Base-by-base conservation (phyloP, 1,140 invertebrate species). In the Limonius californicus region DNA sequence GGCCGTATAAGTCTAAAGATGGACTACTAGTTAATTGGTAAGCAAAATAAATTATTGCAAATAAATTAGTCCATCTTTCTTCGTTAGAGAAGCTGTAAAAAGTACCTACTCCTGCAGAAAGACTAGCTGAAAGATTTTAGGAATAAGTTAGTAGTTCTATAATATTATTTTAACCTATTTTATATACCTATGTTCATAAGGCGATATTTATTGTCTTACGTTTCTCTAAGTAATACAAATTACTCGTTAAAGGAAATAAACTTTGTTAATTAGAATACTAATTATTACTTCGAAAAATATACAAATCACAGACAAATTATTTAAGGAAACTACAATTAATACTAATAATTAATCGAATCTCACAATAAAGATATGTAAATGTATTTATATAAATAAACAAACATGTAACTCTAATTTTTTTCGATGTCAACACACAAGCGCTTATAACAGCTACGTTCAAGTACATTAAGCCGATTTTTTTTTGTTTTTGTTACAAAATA, bases 191-290 rank as follows among this genome's bases (percentile, higher is more conserved):
- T 50, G 20, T 50, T 19, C 9, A 50, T 50, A 50, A 50, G 45
- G 45, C 45, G 45, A 7, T 50, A 45, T 50, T 50, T 50, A 50
- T 50, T 50, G 45, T 50, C 45, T 50, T 50, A 50, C 45, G 45
- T 50, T 50, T 50, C 45, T 50, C 45, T 50, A 50, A 50, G 3
- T 18, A 50, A 50, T 50, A 19, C 35, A 39, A 39, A 7, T 39
- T 39, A 39, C 35, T 6, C n/a, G 35, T n/a, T 39, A 39, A 39
- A 39, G 2, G n/a, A 39, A 39, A 12, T 12, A 39, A 39, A 39
- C n/a, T 9, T 12, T 12, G n/a, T n/a, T n/a, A n/a, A n/a, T n/a
- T n/a, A n/a, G n/a, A n/a, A n/a, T n/a, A n/a, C n/a, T n/a, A n/a
- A n/a, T n/a, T n/a, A n/a, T n/a, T 12, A 2, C 2, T 39, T 39